These are phyloP conservation scores for Amia ocellicauda DNA, from an alignment of 2,113 vertebrate species.

Conservation along the genomic window DNA sequence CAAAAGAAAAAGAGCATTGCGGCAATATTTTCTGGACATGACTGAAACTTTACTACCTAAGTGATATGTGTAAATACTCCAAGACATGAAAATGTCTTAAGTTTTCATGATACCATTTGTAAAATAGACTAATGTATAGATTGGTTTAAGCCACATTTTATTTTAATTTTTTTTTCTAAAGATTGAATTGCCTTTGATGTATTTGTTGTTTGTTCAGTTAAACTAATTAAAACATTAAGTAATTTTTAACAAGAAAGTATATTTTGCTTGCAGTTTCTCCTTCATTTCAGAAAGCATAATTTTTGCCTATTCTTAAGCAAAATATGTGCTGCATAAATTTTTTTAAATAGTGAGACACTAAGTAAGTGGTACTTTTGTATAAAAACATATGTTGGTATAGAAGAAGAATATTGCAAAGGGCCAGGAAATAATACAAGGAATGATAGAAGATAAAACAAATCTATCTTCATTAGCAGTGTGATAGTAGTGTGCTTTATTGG, in stretches of 20 bases:
- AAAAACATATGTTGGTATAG: too few relatives aligned
- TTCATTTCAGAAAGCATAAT: not conserved
- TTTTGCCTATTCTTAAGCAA: not conserved
- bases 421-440: too few relatives aligned
- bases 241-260: constrained; percentile 9
- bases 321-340: too few relatives aligned
- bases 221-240: constrained; percentile 61
- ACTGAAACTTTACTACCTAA: constrained; percentile 75
- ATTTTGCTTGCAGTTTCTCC: constrained; percentile 17
- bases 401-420: too few relatives aligned
- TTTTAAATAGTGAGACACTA: too few relatives aligned
- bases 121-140: constrained; percentile 54
- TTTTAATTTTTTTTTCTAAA: constrained; percentile 30
- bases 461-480: too few relatives aligned
- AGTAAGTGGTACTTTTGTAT: too few relatives aligned
- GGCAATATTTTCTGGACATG: constrained; percentile 58
- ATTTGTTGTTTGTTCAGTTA: constrained; percentile 67
- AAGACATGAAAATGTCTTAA: constrained; percentile 53
- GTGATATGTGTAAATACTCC: constrained; percentile 72
- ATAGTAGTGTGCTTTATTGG: too few relatives aligned
- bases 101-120: constrained; percentile 51
- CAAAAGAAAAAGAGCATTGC: constrained; percentile 60
- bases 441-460: too few relatives aligned
- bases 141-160: constrained; percentile 60
- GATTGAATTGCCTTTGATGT: constrained; percentile 70